A percentile compares a stretch with the other conserved stretches of the same genome.
Conservation (phyloP, 2,888 invertebrate genomes). For the Linyphia triangularis region DNA sequence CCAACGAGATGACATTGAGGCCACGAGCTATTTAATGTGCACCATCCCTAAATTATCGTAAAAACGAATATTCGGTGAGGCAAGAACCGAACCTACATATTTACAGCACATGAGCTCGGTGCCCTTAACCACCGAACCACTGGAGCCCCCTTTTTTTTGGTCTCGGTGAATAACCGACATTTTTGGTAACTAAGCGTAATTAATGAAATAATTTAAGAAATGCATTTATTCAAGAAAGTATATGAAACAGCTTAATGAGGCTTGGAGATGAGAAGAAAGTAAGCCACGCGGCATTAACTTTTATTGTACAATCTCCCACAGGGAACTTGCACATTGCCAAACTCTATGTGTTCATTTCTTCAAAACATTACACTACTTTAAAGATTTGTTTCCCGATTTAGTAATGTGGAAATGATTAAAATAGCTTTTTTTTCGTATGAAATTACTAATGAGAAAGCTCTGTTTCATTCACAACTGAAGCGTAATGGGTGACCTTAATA, state of each 20-base stretch:
- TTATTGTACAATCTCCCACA: background rate
- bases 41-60: too few relatives aligned
- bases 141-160: too few relatives aligned
- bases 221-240: background rate
- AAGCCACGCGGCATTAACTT: background rate
- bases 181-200: background rate
- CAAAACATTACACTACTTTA: background rate
- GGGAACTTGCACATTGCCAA: conserved; percentile 1
- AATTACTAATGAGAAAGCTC: background rate
- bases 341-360: background rate
- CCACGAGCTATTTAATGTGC: too few relatives aligned
- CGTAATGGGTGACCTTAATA: conserved; percentile 38
- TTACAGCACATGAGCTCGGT: too few relatives aligned
- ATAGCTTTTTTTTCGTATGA: background rate
- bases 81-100: too few relatives aligned
- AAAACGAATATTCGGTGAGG: too few relatives aligned
- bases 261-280: background rate
- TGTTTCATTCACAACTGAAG: conserved; percentile 4
- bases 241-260: background rate
- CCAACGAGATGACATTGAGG: too few relatives aligned
- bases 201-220: background rate
- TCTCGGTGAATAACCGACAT: too few relatives aligned
- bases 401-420: background rate
- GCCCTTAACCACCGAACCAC: too few relatives aligned
- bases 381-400: background rate